Evolutionary conservation across 2,888 invertebrate genomes (phyloP), one percentile per base, ranked within the genome.

Genomic region (Dysmachus trigonus): DNA sequence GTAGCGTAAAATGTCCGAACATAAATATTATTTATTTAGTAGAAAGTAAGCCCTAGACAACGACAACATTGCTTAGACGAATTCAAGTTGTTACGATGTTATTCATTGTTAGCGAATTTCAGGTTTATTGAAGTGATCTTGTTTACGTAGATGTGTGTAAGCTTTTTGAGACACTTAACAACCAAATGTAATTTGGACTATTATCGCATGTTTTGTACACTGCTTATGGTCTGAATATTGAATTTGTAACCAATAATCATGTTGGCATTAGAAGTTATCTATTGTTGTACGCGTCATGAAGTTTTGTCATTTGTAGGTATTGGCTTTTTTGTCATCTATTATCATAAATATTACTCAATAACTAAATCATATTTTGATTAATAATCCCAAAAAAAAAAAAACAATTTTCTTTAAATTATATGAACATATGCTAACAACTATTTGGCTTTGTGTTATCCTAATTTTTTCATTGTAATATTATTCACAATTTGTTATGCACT

Each of bases 151-250:
- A 27, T 81, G 51, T 7, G 0, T 33, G 18, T 81, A 62, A 53
- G 77, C 77, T 47, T 51, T 73, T 33, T 76, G 8, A 27, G 62
- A 33, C 31, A 73, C 18, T 27, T 62, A 51, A 22, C 22, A 53
- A 15, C 13, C 41, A 81, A 38, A 15, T 51, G 51, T 33, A 38
- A 47, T 22, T 77, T 53, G n/a, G 81, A 53, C 53, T 31, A 81
- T 62, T 81, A 30, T 13, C 15, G 53, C 81, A 51, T 79, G 27
- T 79, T 8, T 33, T 22, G 33, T 62, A 33, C 81, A 81, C 81
- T 81, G 81, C 81, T 62, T 53, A 62, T 81, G 7, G 53, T 81
- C 81, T 81, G 10, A 81, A 62, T 18, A n/a, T 81, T 81, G 62
- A 62, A 62, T 33, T 31, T 73, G n/a, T 73, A 73, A 31, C n/a